phyloP scores from a whole-genome alignment of 2,113 vertebrate genomes.

The Perca fluviatilis region DNA sequence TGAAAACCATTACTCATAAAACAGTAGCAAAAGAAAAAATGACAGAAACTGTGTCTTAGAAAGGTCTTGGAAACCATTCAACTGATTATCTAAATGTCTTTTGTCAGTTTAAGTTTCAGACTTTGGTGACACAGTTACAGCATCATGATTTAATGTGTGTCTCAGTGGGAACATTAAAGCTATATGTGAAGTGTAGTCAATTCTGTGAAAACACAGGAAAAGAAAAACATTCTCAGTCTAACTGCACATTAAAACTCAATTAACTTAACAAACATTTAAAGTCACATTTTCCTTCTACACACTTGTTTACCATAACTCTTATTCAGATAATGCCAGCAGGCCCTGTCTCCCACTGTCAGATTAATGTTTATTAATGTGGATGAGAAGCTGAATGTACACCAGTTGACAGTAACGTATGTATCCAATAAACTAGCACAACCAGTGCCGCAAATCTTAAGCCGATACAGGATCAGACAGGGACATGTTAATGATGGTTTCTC shows the following conservation, averaged over 20 bases:
- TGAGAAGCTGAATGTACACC: slow-evolving; percentile 28
- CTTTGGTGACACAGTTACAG: slow-evolving; percentile 3
- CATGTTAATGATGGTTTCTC: slow-evolving; percentile 43
- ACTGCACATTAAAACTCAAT: slow-evolving; percentile 36
- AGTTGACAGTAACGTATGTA: slow-evolving; percentile 66
- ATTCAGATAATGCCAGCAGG: slow-evolving; percentile 21
- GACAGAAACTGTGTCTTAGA: neutral
- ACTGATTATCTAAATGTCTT: slow-evolving; percentile 2
- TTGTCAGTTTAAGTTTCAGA: slow-evolving; percentile 3
- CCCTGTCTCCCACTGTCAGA: slow-evolving; percentile 5
- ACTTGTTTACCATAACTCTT: slow-evolving; percentile 16
- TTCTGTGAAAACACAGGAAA: neutral
- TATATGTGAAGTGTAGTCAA: slow-evolving; percentile 6
- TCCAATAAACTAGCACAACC: slow-evolving; percentile 61
- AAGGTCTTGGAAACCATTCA: slow-evolving; percentile 23
- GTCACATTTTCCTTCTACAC: slow-evolving; percentile 11
- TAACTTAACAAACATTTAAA: slow-evolving; percentile 21
- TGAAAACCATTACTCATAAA: neutral
- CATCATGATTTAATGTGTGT: neutral
- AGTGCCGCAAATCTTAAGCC: slow-evolving; percentile 28
- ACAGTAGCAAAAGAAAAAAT: neutral
- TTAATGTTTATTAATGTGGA: slow-evolving; percentile 43
- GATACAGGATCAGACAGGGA: slow-evolving; percentile 47
- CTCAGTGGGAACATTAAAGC: slow-evolving; percentile 9
- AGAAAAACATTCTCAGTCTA: neutral